Percentiles rank a stretch among this genome's conserved stretches.
These are phyloP conservation scores for Crocidura indochinensis DNA, from an alignment of 2,797 vertebrate species.

Conservation along the genomic window DNA sequence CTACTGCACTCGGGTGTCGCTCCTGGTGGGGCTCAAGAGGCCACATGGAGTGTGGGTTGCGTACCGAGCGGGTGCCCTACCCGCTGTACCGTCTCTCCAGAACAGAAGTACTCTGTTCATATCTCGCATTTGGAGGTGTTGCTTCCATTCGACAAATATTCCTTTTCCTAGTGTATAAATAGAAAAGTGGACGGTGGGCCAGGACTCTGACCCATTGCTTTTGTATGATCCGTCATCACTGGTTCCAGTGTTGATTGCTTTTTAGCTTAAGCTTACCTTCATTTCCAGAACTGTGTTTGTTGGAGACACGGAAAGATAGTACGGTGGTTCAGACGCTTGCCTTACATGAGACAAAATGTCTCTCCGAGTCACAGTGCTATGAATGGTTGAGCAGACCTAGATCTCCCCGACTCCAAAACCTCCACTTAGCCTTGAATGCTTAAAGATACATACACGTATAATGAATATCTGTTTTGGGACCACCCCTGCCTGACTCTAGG, in stretches of 20 bases:
- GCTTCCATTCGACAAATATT: slow-evolving; percentile 27
- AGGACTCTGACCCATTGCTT: neutral
- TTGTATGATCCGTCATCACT: neutral
- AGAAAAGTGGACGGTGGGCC: neutral
- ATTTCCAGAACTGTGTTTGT: neutral
- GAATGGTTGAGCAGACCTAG: neutral
- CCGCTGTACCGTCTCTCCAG: no score
- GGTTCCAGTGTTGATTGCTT: slow-evolving; percentile 2
- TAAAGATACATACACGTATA: no score
- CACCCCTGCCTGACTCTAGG: no score
- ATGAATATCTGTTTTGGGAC: no score
- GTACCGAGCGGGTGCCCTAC: no score
- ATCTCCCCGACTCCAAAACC: neutral
- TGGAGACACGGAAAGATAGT: neutral
- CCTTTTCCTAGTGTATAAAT: slow-evolving; percentile 37
- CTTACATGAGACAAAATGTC: neutral
- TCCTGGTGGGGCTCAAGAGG: no score
- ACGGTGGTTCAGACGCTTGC: neutral
- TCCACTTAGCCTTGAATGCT: neutral
- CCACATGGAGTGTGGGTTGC: no score
- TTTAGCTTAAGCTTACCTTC: neutral
- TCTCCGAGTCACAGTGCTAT: neutral
- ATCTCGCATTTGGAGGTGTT: slow-evolving; percentile 4
- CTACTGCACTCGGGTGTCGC: no score
- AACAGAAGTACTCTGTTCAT: slow-evolving; percentile 20